phyloP scores from a whole-genome alignment of 2,888 invertebrate genomes.

The Imbricaverruca yamaguchii region DNA sequence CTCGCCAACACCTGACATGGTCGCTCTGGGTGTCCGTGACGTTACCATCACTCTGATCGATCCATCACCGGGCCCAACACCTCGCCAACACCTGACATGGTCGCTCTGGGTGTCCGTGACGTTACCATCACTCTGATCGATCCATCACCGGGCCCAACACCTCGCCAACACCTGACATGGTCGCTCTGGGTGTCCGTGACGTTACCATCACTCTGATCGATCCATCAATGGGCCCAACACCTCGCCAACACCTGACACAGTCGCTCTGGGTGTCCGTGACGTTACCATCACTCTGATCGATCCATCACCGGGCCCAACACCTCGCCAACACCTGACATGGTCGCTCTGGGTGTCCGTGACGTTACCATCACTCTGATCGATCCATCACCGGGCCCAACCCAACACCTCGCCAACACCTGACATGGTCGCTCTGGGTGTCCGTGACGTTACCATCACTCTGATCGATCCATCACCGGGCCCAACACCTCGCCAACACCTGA shows the following conservation, averaged over 20 bases:
- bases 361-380: background rate
- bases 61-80: no score
- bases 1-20: background rate
- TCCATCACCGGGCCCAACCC: no score
- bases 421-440: background rate
- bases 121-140: background rate
- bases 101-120: background rate
- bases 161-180: background rate
- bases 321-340: background rate
- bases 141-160: no score
- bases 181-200: background rate
- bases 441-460: background rate
- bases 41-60: background rate
- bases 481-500: no score
- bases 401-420: no score
- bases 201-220: background rate
- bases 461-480: background rate
- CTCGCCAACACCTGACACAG: background rate
- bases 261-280: background rate
- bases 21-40: background rate
- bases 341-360: background rate
- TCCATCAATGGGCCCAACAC: no score
- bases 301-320: no score
- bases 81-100: background rate
- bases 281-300: background rate